Evolutionary conservation across 2,797 vertebrate species (phyloP), one percentile per base, ranked within the genome.

Genomic region (Pseudopleuronectes americanus): DNA sequence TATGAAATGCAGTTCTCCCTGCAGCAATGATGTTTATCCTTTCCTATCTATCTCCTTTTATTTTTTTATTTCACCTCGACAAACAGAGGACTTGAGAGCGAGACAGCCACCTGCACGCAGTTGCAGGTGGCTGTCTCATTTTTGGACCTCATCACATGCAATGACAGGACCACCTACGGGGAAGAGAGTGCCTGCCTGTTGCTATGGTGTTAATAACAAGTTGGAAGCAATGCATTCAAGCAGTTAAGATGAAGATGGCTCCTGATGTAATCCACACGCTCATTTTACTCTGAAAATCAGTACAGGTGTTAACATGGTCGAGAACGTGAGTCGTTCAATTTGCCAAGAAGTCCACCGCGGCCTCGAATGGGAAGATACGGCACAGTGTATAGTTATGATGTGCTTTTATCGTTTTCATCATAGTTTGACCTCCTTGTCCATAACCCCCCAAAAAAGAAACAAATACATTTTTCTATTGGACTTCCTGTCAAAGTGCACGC

Each of bases 181-280:
- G 75, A 64, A 75, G 78, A 83, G 75, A 77, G 83, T 83, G 83
- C 77, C 69, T 76, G 74, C 76, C 72, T 84, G 89, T 91, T 90
- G 88, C 89, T 77, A 90, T 91, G 89, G 89, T 71, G 88, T 74
- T 88, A 90, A 91, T 90, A 91, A 90, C 87, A 85, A 90, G 81
- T 83, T 87, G 70, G 71, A 83, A 80, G 83, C 74, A 73, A 88
- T 73, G 80, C 84, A 88, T 72, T 81, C 81, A 91, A 83, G 80
- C 84, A 85, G 79, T 76, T 80, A 86, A 84, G 73, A 81, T 75
- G 76, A 88, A 86, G 74, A 89, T 88, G 81, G 76, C 75, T 87
- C 71, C 81, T 73, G 76, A 86, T 84, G 83, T 83, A 86, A 87
- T 84, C 77, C 71, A 81, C 75, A 87, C 6, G 61, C 73, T 86